Evolutionary conservation across 2,113 vertebrate species (phyloP), one percentile per base, ranked within the genome.

Genomic region (Malurus cyaneus): DNA sequence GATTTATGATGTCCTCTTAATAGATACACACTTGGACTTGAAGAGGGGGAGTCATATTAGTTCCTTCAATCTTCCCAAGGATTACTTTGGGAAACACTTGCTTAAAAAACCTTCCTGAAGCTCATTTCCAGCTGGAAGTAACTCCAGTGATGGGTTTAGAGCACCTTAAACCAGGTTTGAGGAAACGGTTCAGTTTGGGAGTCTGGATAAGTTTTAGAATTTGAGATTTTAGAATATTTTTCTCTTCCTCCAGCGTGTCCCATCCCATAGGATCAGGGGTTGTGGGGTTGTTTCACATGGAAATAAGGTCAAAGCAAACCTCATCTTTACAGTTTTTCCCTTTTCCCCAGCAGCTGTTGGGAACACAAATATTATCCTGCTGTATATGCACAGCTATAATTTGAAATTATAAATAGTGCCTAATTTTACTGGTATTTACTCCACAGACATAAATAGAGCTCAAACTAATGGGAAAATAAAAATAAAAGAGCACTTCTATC

Each of bases 1-100:
- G 94, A 96, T 96, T 95, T 92, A 94, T 93, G 62, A 25, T 56
- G 70, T 70, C 54, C 65, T 71, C 78, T 59, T 78, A 87, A 92
- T 71, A 86, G 86, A 88, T 73, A 31, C 1, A 47, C 44, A 21
- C 52, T 57, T 62, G n/a, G 77, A 66, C 67, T 39, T 80, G 32
- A 62, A 72, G 47, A 59, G 78, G n/a, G 34, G 14, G 64, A 92
- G 44, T 44, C 78, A 47, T 34, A 91, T 93, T 71, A 85, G 78
- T 71, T 60, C 87, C 64, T 64, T 93, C 78, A 72, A 66, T 92
- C 80, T 88, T 66, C 36, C 34, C 15, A 5, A 92, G 54, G 79
- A 31, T 88, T 59, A 16, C 82, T 90, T 39, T 29, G 59, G 70
- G 92, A 86, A 92, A 54, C 20, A 21, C 34, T 82, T 42, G 56